Base-by-base conservation (phyloP, 2,113 vertebrate genomes). In the Brienomyrus brachyistius region DNA sequence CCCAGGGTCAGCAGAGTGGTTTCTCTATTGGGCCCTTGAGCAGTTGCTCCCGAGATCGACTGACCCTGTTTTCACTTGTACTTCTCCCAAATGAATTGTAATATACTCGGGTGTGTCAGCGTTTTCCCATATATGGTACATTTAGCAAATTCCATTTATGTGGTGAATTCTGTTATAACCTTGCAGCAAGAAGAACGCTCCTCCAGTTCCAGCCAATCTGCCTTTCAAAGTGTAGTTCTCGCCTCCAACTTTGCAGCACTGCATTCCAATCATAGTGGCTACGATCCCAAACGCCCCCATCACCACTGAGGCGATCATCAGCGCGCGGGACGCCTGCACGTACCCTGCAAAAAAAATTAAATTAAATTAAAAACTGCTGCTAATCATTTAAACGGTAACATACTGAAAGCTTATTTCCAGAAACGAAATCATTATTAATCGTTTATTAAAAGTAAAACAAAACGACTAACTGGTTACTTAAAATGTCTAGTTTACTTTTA, bases 271-370 rank as follows among this genome's bases (percentile, higher is more conserved):
- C 48, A 97, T 92, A 3, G 95, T 94, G 0, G 91, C 91, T 5
- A 97, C 27, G 56, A 97, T 91, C 0, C 95, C 97, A 40, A 97
- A 94, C 85, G 95, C 92, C 9, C 98, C 97, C 56, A 96, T 80
- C 77, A 95, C 91, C 56, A 98, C 88, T 0, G 97, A 91, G 0
- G 93, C 91, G 88, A 98, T 97, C 97, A 98, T 97, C 89, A 98
- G 92, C 7, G 98, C 98, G 0, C 97, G 96, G 40, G 97, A 97
- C 0, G 96, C 97, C 91, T 98, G 97, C 90, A 98, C 90, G 66
- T 97, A 97, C 83, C 96, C 98, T 98, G 92, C 10, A 43, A 89
- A 6, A 6, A 85, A 62, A 47, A 23, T 51, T 31, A 31, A 87
- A 87, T 2, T 17, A 88, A 90, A 48, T 80, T 80, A 15, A 87